Evolutionary conservation across 2,888 invertebrate species (phyloP).

Genomic region (Seira ritae): DNA sequence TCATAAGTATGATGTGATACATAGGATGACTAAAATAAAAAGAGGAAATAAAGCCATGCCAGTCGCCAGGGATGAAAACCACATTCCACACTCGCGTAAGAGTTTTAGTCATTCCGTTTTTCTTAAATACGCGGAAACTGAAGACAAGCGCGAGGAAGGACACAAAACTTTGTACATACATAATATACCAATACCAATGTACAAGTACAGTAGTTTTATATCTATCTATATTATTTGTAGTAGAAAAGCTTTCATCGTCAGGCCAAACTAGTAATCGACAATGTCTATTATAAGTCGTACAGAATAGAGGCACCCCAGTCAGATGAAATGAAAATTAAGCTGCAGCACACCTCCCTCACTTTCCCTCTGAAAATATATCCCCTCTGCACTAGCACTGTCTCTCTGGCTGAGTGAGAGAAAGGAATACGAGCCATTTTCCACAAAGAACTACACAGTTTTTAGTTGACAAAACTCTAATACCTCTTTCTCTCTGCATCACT

Average conservation of each 20-base stretch:
- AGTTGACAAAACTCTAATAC: conserved; percentile 58
- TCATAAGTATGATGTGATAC: conserved; percentile 36
- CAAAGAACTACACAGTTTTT: conserved; percentile 40
- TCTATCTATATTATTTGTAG: not conserved
- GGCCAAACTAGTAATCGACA: not conserved
- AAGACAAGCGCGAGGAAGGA: not conserved
- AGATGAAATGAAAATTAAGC: not conserved
- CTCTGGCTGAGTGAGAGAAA: too few species aligned
- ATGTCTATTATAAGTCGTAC: not conserved
- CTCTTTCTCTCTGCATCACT: conserved; percentile 47
- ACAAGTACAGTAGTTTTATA: not conserved
- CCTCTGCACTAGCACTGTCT: conserved; percentile 26
- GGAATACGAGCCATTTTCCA: conserved; percentile 48
- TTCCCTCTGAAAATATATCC: conserved; percentile 45
- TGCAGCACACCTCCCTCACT: conserved; percentile 53
- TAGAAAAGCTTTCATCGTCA: not conserved
- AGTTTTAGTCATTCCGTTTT: conserved; percentile 57
- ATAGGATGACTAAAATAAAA: conserved; percentile 54
- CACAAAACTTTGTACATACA: not conserved
- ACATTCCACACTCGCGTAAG: conserved; percentile 60
- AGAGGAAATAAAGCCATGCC: conserved; percentile 50
- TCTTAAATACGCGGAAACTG: conserved; percentile 43
- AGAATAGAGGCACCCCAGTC: not conserved
- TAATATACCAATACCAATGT: not conserved
- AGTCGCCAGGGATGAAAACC: conserved; percentile 62